Percentiles rank a stretch among this genome's conserved stretches.
phyloP scores from a whole-genome alignment of 2,113 vertebrate genomes.

The Triplophysa siluroides region DNA sequence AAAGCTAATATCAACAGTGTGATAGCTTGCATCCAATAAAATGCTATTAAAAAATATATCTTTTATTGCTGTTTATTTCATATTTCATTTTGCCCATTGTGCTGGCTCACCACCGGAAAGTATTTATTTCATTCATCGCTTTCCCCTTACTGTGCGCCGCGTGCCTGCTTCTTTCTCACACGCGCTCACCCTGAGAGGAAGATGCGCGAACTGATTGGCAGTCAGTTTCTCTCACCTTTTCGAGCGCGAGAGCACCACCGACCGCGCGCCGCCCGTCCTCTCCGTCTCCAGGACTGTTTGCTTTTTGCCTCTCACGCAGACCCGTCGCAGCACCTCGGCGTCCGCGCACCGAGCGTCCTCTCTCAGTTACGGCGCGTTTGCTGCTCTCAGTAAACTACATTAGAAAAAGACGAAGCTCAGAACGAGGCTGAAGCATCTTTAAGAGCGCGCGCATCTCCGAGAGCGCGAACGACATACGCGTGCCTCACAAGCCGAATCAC shows the following conservation, averaged over 20 bases:
- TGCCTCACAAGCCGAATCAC: constrained; percentile 53
- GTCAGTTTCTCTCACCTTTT: constrained; percentile 36
- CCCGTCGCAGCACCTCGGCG: neutral
- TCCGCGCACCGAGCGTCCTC: neutral
- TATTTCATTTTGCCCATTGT: too few species aligned
- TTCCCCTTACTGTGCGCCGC: neutral
- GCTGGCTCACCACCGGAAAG: neutral
- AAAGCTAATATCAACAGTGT: neutral
- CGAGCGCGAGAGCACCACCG: constrained; percentile 11
- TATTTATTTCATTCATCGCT: neutral
- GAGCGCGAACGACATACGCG: constrained; percentile 52
- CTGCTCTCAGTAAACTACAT: neutral
- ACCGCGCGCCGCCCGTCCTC: constrained; percentile 1
- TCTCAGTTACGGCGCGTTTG: neutral
- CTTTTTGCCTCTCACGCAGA: neutral
- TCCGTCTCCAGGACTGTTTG: neutral
- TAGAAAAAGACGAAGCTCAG: constrained; percentile 22
- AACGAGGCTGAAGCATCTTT: constrained; percentile 59
- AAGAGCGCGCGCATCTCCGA: constrained; percentile 68
- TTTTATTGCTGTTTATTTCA: too few species aligned
- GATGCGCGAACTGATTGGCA: constrained; percentile 26
- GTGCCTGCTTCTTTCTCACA: constrained; percentile 3
- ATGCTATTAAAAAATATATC: too few species aligned
- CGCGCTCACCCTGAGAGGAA: constrained; percentile 23
- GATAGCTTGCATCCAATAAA: too few species aligned